Conservation (phyloP, 2,797 vertebrate genomes). For the Columba guinea region DNA sequence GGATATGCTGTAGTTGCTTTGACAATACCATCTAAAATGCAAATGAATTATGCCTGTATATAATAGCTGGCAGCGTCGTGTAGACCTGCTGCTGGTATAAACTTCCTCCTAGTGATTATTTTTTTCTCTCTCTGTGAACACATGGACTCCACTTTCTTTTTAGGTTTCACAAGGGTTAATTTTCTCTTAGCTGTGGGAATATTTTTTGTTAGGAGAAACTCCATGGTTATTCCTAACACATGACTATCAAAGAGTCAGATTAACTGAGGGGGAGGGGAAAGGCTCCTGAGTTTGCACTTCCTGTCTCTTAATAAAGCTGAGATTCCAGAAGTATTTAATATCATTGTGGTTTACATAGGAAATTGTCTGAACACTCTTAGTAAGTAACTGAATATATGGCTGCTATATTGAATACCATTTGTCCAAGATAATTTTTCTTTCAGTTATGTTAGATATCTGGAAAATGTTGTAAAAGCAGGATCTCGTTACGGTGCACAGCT, state of each 20-base stretch:
- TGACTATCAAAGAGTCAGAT: constrained; percentile 79
- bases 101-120: constrained; percentile 41
- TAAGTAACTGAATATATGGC: constrained; percentile 67
- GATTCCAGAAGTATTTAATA: constrained; percentile 79
- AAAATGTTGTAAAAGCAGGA: constrained; percentile 70
- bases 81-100: constrained; percentile 25
- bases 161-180: constrained; percentile 71
- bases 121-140: not conserved
- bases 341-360: constrained; percentile 77
- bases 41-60: constrained; percentile 50
- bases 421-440: constrained; percentile 69
- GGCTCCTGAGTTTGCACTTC: constrained; percentile 75
- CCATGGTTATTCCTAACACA: constrained; percentile 77
- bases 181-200: constrained; percentile 74
- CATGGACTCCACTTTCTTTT: constrained; percentile 26
- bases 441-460: constrained; percentile 68
- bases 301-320: constrained; percentile 78
- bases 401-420: constrained; percentile 61
- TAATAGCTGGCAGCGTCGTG: not conserved
- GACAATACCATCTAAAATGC: constrained; percentile 61
- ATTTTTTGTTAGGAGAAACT: constrained; percentile 69
- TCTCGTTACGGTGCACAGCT: constrained; percentile 62
- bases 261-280: constrained; percentile 66
- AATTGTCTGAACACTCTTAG: constrained; percentile 74
- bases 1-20: not conserved